These are phyloP conservation scores for Endotricha flammealis DNA, from an alignment of 2,888 invertebrate genomes.

Conservation along the genomic window DNA sequence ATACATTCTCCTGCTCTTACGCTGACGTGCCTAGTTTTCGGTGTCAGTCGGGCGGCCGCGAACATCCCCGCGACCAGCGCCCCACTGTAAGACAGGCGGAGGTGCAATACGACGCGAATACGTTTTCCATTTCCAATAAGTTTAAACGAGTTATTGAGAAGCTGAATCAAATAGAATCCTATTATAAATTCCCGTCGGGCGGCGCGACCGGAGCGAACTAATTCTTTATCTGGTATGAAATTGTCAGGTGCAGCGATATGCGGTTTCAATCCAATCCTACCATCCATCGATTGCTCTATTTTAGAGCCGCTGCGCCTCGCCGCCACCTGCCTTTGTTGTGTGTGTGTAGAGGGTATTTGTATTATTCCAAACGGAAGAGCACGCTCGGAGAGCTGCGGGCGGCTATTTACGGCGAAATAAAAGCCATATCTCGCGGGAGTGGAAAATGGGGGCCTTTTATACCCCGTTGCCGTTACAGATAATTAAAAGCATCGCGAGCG, in stretches of 20 bases:
- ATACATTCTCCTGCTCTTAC: too few relatives aligned
- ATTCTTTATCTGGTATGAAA: conserved; percentile 2
- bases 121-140: too few relatives aligned
- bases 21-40: too few relatives aligned
- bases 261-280: conserved; percentile 6
- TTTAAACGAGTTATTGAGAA: too few relatives aligned
- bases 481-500: neutral
- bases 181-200: neutral
- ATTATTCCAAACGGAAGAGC: neutral
- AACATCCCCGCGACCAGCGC: too few relatives aligned
- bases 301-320: neutral
- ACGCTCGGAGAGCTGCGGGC: neutral
- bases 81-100: too few relatives aligned
- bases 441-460: neutral
- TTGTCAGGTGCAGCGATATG: conserved; percentile 9
- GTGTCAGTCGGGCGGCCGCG: too few relatives aligned
- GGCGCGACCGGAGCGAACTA: too few relatives aligned
- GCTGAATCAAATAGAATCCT: too few relatives aligned
- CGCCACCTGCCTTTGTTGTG: conserved; percentile 1
- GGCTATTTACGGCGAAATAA: conserved; percentile 23
- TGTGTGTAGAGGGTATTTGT: too few relatives aligned
- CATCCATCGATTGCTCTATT: conserved; percentile 18
- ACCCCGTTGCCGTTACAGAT: neutral
- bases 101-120: too few relatives aligned
- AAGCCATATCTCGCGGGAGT: conserved; percentile 11